Base-by-base conservation (phyloP, 2,888 invertebrate species). In the Caenorhabditis imperialis region DNA sequence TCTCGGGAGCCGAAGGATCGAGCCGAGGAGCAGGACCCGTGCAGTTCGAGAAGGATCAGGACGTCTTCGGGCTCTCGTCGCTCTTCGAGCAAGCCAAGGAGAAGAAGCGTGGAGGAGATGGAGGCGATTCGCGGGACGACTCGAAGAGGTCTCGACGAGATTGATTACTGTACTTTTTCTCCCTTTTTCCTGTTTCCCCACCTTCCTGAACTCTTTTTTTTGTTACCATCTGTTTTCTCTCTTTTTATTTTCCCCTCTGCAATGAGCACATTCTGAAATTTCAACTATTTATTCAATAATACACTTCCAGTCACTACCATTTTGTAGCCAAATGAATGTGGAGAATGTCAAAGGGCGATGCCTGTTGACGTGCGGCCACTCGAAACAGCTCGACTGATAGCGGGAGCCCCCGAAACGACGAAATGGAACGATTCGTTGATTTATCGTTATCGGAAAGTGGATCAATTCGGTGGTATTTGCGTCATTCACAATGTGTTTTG, bases 1-100 rank as follows among this genome's bases (percentile, higher is more conserved):
- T 99, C 86, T 93, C 94, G 7, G 98, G 98, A 1, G 94, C 95
- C 0, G 82, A 82, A 12, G 76, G 71, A 16, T 78, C 77, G 18
- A 89, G 92, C 0, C 92, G 96, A n/a, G 91, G 93, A 10, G 58
- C 81, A 5, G 96, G 96, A 0, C 98, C 99, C 0, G 98, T 99
- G 23, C 78, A 84, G 81, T 84, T 84, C 77, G 85, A 82, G 82
- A 91, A 92, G 10, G 91, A 91, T 75, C 92, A 92, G 70, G 99
- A 99, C 92, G 96, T 97, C 77, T 99, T 99, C 90, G 98, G 97
- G 89, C 91, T 99, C 87, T 96, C 96, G 91, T 94, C 95, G 90
- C 96, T 99, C 92, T 93, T 99, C 92, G 94, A 94, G 83, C 94
- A 96, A 89, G 97, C 96, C 63, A 98, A 98, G 89, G 92, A 94